These are phyloP conservation scores for Okapia johnstoni DNA, from an alignment of 2,113 vertebrate species.

Conservation along the genomic window DNA sequence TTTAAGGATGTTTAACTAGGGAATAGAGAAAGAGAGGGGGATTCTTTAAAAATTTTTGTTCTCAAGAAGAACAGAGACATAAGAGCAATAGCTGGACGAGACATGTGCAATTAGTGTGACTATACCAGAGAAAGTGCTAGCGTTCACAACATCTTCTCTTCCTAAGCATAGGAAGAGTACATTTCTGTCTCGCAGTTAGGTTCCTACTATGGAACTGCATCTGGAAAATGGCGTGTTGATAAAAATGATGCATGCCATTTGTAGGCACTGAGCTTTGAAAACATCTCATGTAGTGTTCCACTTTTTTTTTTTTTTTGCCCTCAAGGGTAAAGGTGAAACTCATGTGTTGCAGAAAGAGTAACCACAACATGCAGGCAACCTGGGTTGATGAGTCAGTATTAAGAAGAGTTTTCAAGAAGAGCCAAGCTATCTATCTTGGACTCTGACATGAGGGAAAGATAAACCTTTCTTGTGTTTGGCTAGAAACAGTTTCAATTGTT, in stretches of 20 bases:
- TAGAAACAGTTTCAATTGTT: background rate
- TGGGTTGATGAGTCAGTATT: background rate
- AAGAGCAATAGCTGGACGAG: background rate
- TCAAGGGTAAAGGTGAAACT: background rate
- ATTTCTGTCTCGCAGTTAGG: background rate
- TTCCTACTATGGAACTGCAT: background rate
- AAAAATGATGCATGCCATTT: background rate
- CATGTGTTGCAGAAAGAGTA: background rate
- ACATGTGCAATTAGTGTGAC: background rate
- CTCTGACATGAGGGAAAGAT: background rate
- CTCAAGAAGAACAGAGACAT: background rate
- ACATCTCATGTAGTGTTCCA: background rate
- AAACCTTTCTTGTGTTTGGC: background rate
- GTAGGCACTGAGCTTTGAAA: background rate
- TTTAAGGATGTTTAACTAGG: background rate
- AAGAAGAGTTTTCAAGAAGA: background rate
- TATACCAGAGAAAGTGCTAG: background rate
- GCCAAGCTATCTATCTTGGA: background rate
- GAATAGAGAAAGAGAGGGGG: background rate
- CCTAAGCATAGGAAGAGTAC: background rate
- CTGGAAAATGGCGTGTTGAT: background rate
- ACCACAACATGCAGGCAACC: background rate
- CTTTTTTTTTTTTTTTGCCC: background rate
- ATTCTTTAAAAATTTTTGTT: background rate
- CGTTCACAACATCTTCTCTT: background rate